phyloP scores from a whole-genome alignment of 2,888 invertebrate genomes.

The Dexiosoma caninum region DNA sequence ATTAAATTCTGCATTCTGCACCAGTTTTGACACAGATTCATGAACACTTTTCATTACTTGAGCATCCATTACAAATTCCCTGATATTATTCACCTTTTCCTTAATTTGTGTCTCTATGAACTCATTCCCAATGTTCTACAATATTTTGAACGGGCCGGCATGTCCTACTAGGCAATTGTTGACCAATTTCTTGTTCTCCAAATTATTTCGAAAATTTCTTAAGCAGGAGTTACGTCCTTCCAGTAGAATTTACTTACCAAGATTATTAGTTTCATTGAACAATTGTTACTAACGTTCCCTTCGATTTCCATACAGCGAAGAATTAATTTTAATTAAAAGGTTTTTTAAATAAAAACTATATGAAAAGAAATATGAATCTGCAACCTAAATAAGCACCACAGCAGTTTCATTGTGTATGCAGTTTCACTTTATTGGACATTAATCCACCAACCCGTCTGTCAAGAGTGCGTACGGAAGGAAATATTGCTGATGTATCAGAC shows the following conservation, averaged over 20 bases:
- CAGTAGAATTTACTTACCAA: constrained; percentile 53
- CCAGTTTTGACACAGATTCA: constrained; percentile 72
- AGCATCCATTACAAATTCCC: constrained; percentile 76
- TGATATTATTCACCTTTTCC: constrained; percentile 73
- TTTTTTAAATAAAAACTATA: too few species aligned
- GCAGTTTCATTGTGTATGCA: too few species aligned
- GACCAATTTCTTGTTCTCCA: constrained; percentile 58
- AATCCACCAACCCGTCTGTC: too few species aligned
- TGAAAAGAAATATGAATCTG: too few species aligned
- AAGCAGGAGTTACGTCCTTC: too few species aligned
- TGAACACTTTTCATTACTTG: constrained; percentile 75
- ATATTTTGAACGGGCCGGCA: constrained; percentile 69
- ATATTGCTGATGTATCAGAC: too few species aligned
- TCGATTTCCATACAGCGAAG: constrained; percentile 43
- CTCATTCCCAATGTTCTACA: constrained; percentile 69
- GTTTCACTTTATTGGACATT: too few species aligned
- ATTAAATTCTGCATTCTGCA: constrained; percentile 72
- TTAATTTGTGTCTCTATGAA: constrained; percentile 69
- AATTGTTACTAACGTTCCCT: constrained; percentile 51
- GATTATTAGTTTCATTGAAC: constrained; percentile 38
- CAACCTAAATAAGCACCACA: too few species aligned
- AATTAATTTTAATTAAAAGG: too few species aligned
- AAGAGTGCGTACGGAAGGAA: too few species aligned
- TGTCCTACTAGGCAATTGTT: constrained; percentile 57
- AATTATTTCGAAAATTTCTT: too few species aligned